Evolutionary conservation across 1,140 invertebrate species (phyloP).

Genomic region (Stegodyphus mimosarum): DNA sequence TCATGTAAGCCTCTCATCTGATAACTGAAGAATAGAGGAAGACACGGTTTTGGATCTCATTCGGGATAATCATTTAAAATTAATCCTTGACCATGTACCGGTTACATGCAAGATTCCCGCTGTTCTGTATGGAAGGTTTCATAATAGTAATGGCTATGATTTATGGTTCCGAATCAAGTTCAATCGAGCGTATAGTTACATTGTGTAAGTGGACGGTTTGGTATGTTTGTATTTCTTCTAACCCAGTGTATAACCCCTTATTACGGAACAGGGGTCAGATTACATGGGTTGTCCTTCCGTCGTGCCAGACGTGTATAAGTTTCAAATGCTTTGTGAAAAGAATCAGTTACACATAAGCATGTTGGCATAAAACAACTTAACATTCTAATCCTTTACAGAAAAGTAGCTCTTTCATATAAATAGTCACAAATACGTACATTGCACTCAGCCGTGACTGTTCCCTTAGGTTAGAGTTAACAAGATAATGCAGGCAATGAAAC

Average conservation of each 20-base stretch:
- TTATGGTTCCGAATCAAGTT: constrained; percentile 35
- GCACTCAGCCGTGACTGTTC: too few relatives aligned
- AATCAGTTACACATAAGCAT: too few relatives aligned
- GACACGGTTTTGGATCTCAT: constrained; percentile 14
- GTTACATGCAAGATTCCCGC: constrained; percentile 26
- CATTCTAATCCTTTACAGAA: too few relatives aligned
- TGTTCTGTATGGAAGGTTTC: not conserved
- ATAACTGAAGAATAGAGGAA: constrained; percentile 51
- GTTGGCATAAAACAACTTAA: too few relatives aligned
- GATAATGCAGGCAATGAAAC: too few relatives aligned
- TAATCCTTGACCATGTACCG: constrained; percentile 54
- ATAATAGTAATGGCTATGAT: constrained; percentile 51
- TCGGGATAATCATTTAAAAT: constrained; percentile 49
- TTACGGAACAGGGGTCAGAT: constrained; percentile 17
- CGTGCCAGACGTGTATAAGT: not conserved
- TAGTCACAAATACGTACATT: too few relatives aligned
- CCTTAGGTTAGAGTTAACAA: too few relatives aligned
- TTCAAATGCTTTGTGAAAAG: constrained; percentile 7
- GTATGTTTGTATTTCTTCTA: not conserved
- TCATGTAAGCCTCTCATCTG: constrained; percentile 23
- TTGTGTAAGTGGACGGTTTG: constrained; percentile 17
- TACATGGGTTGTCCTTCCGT: not conserved
- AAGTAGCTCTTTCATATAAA: too few relatives aligned
- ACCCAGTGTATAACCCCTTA: not conserved
- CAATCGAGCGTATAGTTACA: constrained; percentile 52